Base-by-base conservation (phyloP, 2,113 vertebrate genomes). In the Dipodomys spectabilis region DNA sequence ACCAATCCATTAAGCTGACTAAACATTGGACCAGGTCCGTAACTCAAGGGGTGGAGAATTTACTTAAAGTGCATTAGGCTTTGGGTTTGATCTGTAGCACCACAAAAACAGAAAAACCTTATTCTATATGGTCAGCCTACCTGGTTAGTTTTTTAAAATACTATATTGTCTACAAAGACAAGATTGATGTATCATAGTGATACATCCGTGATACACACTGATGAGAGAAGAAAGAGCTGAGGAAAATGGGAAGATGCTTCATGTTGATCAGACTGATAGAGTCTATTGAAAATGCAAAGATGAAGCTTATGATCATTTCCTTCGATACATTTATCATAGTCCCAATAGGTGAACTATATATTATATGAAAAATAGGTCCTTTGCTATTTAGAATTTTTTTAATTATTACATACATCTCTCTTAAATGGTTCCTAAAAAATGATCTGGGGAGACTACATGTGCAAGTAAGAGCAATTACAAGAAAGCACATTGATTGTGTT, bases 131-230 rank as follows among this genome's bases (percentile, higher is more conserved):
- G 73, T 83, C 39, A 45, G 23, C 57, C 32, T 39, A 74, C 27
- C 13, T 72, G 22, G 67, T 83, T 78, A 75, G 25, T 5, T 80
- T 95, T 94, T 32, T 82, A 67, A 32, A 90, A 32, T 20, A 49
- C 27, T 65, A 71, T 11, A 35, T 89, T 15, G 30, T 83, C n/a
- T 75, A 49, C 45, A 75, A 77, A 82, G 57, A 86, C 9, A 57
- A 79, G n/a, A 45, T 9, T 91, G 81, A 65, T 5, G 3, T 11
- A 11, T 22, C 62, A 30, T 35, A 79, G 39, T 39, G 39, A 39
- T 39, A 39, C 39, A 39, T 39, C 39, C 39, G 5, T 39, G 39
- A 39, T 39, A 39, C 39, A 39, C 39, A 39, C 39, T 39, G n/a
- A 73, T 35, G 20, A 69, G 7, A 78, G 10, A 74, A 16, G 27